Conservation (phyloP, 2,888 invertebrate genomes). For the Coelogynopora nodosa region DNA sequence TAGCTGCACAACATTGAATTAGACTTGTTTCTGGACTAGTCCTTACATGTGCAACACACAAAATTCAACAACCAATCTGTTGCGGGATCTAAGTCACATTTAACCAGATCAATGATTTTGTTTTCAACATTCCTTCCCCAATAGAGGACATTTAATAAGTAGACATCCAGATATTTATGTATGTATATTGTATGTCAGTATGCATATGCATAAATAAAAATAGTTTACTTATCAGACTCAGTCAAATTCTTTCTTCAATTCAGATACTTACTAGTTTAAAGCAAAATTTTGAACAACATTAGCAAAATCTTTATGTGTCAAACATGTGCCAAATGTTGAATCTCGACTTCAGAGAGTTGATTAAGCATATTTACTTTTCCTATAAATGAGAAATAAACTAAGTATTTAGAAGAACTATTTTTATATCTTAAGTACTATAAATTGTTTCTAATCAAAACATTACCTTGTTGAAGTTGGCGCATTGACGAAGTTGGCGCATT, state of each 20-base stretch:
- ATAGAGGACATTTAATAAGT: background rate
- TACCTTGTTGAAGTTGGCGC: background rate
- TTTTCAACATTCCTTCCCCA: background rate
- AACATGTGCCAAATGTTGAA: background rate
- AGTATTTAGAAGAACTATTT: no score
- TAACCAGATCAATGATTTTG: background rate
- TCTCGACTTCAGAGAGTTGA: conserved; percentile 1
- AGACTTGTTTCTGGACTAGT: background rate
- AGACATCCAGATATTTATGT: background rate
- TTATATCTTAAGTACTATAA: no score
- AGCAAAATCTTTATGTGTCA: background rate
- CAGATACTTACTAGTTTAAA: background rate
- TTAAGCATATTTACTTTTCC: background rate
- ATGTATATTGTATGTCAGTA: background rate
- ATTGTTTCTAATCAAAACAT: no score
- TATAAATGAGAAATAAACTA: background rate
- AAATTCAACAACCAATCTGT: background rate
- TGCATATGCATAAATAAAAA: background rate
- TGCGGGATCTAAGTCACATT: background rate
- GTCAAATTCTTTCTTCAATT: no score
- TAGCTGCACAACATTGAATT: background rate
- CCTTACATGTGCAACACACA: background rate
- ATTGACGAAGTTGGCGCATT: background rate
- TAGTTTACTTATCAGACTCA: no score
- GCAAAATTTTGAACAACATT: no score